Evolutionary conservation across 2,888 invertebrate genomes (phyloP).

Genomic region (Ennomos fuscantarius): DNA sequence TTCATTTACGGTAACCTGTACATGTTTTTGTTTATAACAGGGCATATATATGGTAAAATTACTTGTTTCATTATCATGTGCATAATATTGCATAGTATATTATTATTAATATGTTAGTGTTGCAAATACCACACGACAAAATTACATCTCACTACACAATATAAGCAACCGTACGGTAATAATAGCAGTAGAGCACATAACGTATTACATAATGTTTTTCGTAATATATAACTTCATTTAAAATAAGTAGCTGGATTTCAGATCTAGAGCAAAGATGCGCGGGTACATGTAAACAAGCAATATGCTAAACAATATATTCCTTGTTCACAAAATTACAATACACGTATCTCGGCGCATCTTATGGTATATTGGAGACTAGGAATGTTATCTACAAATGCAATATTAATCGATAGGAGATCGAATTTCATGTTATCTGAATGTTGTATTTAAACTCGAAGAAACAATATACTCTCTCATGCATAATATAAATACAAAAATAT

Average conservation of each 20-base stretch:
- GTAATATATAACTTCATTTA: neutral
- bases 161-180: neutral
- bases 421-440: conserved; percentile 7
- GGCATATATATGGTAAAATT: too few species aligned
- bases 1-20: too few species aligned
- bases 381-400: conserved; percentile 65
- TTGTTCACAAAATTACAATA: too few species aligned
- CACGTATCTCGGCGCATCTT: too few species aligned
- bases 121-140: neutral
- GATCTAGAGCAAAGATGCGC: too few species aligned
- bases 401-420: conserved; percentile 10
- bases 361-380: conserved; percentile 51
- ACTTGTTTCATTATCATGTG: conserved; percentile 5
- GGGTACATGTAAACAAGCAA: too few species aligned
- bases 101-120: neutral
- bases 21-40: too few species aligned
- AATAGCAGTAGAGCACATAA: neutral
- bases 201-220: neutral
- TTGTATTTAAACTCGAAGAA: conserved; percentile 32
- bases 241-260: conserved; percentile 1
- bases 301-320: too few species aligned
- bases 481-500: conserved; percentile 58
- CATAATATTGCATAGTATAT: conserved; percentile 12
- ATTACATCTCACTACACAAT: neutral
- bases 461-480: conserved; percentile 35